Evolutionary conservation across 2,797 vertebrate genomes (phyloP).

Genomic region (Megaceryle alcyon): DNA sequence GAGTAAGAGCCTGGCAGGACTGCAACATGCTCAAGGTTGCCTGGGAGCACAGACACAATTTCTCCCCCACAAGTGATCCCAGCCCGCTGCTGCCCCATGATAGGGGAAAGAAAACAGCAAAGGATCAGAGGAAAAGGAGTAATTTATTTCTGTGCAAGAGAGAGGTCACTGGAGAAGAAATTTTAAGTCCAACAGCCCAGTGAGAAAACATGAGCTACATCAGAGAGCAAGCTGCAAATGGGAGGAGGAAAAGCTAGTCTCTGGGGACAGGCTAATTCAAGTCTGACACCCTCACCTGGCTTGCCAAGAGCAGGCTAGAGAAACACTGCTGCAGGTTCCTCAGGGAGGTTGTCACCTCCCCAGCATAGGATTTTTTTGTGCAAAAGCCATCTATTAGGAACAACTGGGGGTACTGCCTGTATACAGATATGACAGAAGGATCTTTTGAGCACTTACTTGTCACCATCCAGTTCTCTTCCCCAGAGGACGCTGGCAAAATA

Average conservation of each 20-base stretch:
- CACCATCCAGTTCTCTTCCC: neutral
- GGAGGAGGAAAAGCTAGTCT: neutral
- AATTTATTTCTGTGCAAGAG: neutral
- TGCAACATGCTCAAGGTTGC: neutral
- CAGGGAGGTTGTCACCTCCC: neutral
- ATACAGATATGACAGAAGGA: neutral
- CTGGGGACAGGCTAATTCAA: neutral
- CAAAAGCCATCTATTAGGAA: neutral
- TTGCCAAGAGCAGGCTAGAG: neutral
- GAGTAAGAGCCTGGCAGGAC: neutral
- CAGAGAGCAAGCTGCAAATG: neutral
- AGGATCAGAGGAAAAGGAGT: neutral
- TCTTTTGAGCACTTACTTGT: neutral
- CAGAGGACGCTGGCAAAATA: neutral
- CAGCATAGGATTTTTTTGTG: neutral
- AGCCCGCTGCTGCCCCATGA: neutral
- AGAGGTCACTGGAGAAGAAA: neutral
- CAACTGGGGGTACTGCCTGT: neutral
- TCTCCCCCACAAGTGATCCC: neutral
- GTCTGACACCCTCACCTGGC: neutral
- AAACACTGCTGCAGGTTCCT: neutral
- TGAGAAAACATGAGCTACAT: neutral
- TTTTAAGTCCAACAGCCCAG: neutral
- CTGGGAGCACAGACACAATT: neutral
- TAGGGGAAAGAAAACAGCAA: neutral